A percentile compares a stretch with the other conserved stretches of the same genome.
Conservation (phyloP, 2,888 invertebrate genomes). For the Phorcus lineatus region DNA sequence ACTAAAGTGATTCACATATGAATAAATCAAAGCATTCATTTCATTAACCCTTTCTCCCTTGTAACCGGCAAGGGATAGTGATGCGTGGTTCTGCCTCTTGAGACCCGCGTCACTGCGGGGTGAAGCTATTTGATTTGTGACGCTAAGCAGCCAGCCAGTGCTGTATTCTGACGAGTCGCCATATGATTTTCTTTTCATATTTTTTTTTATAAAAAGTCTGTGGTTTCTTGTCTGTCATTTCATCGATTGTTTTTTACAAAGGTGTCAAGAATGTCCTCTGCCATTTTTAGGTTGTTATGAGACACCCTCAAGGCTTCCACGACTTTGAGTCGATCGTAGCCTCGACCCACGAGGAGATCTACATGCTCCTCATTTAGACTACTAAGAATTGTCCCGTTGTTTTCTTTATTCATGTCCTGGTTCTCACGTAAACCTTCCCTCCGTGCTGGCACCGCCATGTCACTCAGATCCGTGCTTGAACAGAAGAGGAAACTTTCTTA, state of each 20-base stretch:
- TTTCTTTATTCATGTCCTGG: conserved; percentile 72
- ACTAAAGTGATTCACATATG: neutral
- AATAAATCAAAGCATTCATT: neutral
- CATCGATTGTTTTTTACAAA: conserved; percentile 80
- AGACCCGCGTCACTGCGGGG: neutral
- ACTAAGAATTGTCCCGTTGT: conserved; percentile 47
- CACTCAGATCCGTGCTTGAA: conserved; percentile 35
- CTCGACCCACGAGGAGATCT: conserved; percentile 89
- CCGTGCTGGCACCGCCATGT: conserved; percentile 57
- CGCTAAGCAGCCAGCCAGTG: too few species aligned
- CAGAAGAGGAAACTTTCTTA: neutral
- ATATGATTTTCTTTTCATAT: too few species aligned
- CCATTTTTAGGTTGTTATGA: conserved; percentile 95
- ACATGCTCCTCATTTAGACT: conserved; percentile 79
- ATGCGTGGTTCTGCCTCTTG: neutral
- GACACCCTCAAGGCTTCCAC: conserved; percentile 94
- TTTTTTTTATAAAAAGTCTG: too few species aligned
- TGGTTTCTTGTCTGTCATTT: neutral
- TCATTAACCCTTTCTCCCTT: neutral
- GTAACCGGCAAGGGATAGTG: neutral
- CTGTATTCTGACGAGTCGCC: too few species aligned
- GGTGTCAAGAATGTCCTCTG: conserved; percentile 93
- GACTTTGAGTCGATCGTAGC: conserved; percentile 92
- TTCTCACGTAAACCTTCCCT: conserved; percentile 66
- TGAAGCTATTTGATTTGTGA: too few species aligned